phyloP scores from a whole-genome alignment of 2,888 invertebrate species.

The Spatulosminthurus flaviceps region DNA sequence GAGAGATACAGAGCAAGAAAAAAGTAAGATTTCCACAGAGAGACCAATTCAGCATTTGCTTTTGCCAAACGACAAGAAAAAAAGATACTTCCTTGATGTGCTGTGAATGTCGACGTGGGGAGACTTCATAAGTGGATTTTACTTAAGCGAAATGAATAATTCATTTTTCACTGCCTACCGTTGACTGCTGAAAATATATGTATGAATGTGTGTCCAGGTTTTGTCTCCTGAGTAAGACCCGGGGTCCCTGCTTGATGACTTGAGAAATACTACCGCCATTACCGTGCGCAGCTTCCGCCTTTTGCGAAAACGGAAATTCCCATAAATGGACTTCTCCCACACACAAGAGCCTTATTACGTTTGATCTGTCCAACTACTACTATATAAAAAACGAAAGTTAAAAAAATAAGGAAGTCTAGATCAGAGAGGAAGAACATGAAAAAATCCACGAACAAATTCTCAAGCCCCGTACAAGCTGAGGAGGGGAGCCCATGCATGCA shows the following conservation, averaged over 20 bases:
- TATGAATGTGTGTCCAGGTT: neutral
- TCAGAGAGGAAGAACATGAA: no score
- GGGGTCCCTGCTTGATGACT: constrained; percentile 30
- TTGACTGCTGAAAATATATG: neutral
- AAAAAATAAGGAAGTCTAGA: no score
- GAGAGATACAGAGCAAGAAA: neutral
- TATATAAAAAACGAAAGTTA: no score
- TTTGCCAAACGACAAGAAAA: constrained; percentile 20
- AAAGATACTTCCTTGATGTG: constrained; percentile 45
- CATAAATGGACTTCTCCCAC: constrained; percentile 34
- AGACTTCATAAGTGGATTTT: constrained; percentile 53
- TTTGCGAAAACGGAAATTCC: constrained; percentile 41
- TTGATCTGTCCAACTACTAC: no score
- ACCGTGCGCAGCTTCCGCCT: constrained; percentile 34
- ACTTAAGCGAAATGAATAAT: constrained; percentile 56
- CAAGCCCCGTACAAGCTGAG: no score
- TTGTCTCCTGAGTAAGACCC: neutral
- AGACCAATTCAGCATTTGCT: neutral
- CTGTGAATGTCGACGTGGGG: constrained; percentile 48
- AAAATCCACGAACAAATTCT: no score
- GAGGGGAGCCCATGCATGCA: no score
- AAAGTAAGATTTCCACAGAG: constrained; percentile 9
- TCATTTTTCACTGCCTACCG: constrained; percentile 48
- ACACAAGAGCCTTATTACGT: neutral
- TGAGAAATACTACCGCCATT: constrained; percentile 30